Evolutionary conservation across 2,797 vertebrate species (phyloP).

Genomic region (Rhynchotus rufescens): DNA sequence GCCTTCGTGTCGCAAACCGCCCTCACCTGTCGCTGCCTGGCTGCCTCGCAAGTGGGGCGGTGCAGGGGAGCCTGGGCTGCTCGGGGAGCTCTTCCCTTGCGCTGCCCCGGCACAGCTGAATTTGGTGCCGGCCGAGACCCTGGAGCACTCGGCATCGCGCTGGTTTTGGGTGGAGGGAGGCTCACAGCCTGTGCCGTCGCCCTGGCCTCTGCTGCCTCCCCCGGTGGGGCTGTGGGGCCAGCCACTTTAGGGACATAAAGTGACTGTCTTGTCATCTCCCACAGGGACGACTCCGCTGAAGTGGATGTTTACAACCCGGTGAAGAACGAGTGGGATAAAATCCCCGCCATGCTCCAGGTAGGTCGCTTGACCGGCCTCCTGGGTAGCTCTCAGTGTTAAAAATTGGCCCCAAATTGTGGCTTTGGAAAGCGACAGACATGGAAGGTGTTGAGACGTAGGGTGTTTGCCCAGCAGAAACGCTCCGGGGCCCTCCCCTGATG

Average conservation of each 20-base stretch:
- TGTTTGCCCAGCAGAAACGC: background rate
- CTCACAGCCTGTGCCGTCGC: background rate
- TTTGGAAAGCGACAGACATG: background rate
- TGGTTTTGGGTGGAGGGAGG: accelerated
- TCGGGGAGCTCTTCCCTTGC: background rate
- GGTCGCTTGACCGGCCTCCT: accelerated
- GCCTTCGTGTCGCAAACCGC: background rate
- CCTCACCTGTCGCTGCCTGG: slow-evolving; percentile 56
- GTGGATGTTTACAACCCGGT: slow-evolving; percentile 93
- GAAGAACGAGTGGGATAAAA: slow-evolving; percentile 95
- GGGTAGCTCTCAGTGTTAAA: background rate
- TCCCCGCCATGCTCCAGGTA: slow-evolving; percentile 96
- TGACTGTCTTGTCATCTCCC: background rate
- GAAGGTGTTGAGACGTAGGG: accelerated
- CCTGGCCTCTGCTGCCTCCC: background rate
- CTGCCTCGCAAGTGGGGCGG: background rate
- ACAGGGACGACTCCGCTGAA: slow-evolving; percentile 94
- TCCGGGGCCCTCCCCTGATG: too few relatives aligned
- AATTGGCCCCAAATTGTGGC: background rate
- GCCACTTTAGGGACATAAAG: background rate
- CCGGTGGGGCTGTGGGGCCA: background rate
- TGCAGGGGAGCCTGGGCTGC: background rate
- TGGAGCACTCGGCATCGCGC: background rate
- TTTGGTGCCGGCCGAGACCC: background rate
- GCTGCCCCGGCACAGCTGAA: background rate